phyloP scores from a whole-genome alignment of 2,797 vertebrate species.

The Labeo calbasu region DNA sequence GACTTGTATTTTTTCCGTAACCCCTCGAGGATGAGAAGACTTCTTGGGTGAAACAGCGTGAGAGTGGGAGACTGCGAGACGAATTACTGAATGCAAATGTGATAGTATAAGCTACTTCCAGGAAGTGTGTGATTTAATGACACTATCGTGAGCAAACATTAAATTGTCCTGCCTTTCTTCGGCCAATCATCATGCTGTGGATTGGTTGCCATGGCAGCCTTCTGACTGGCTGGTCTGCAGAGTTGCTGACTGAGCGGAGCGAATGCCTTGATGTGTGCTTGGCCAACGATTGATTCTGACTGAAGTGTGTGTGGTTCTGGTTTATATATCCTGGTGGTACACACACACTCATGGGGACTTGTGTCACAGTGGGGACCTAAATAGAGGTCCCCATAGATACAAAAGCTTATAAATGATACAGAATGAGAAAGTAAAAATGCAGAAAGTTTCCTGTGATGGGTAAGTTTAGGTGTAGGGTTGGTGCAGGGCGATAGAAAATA shows the following conservation, averaged over 20 bases:
- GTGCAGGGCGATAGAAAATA: too few relatives aligned
- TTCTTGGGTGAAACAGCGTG: constrained; percentile 20
- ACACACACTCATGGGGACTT: too few relatives aligned
- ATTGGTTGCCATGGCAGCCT: constrained; percentile 74
- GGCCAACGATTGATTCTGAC: constrained; percentile 19
- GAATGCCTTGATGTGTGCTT: constrained; percentile 24
- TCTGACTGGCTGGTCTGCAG: constrained; percentile 56
- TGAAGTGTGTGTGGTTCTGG: constrained; percentile 43
- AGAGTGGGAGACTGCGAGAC: constrained; percentile 41
- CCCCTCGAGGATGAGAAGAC: constrained; percentile 36
- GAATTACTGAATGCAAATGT: constrained; percentile 52
- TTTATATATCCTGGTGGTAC: too few relatives aligned
- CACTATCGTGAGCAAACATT: constrained; percentile 60
- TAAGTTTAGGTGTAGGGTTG: too few relatives aligned
- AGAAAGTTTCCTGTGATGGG: too few relatives aligned
- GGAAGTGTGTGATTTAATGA: constrained; percentile 62
- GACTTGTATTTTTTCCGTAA: constrained; percentile 43
- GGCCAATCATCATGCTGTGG: constrained; percentile 70
- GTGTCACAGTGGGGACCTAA: too few relatives aligned
- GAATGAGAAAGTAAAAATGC: too few relatives aligned
- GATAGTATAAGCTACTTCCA: constrained; percentile 30
- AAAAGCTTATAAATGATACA: too few relatives aligned
- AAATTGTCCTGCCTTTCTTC: constrained; percentile 59
- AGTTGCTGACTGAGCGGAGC: constrained; percentile 63
- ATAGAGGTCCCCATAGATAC: too few relatives aligned